Percentiles rank a stretch among this genome's conserved stretches.
Evolutionary conservation across 37 sponge, comb jelly and placozoan genomes (phyloP).

Genomic region (Halichondria panicea): DNA sequence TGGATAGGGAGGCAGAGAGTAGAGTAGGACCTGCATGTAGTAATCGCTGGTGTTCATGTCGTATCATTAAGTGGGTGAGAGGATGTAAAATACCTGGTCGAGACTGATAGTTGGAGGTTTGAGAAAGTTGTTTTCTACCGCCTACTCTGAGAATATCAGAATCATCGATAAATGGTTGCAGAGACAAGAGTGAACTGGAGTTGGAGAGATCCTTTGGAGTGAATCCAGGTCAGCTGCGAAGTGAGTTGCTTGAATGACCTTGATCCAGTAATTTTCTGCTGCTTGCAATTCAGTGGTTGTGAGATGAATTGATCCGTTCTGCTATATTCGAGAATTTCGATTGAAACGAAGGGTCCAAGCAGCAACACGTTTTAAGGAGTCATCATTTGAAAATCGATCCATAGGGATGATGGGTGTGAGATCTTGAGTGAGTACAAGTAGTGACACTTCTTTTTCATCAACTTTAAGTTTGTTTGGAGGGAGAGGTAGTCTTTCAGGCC

Average conservation of each 20-base stretch:
- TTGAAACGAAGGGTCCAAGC: constrained; percentile 11
- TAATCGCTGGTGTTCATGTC: constrained; percentile 15
- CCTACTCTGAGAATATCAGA: constrained; percentile 5
- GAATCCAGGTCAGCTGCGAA: neutral
- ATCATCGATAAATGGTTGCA: neutral
- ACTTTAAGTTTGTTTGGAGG: neutral
- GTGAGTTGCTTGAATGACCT: constrained; percentile 7
- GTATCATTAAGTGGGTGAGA: constrained; percentile 15
- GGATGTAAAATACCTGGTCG: constrained; percentile 13
- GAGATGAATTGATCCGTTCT: constrained; percentile 9
- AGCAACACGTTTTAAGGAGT: constrained; percentile 1
- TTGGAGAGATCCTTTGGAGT: neutral
- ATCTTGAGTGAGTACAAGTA: neutral
- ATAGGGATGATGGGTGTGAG: constrained; percentile 12
- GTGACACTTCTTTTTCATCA: constrained; percentile 8
- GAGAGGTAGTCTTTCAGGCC: neutral
- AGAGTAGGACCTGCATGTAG: constrained; percentile 41
- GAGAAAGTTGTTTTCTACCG: too few relatives aligned
- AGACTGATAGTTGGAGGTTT: too few relatives aligned
- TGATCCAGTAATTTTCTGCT: constrained; percentile 21
- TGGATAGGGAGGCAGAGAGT: neutral
- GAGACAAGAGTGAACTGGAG: neutral
- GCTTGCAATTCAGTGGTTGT: constrained; percentile 3
- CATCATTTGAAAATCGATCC: constrained; percentile 22
- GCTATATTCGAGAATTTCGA: constrained; percentile 1